Conservation (phyloP, 2,113 vertebrate species). For the Mystacornis crossleyi region DNA sequence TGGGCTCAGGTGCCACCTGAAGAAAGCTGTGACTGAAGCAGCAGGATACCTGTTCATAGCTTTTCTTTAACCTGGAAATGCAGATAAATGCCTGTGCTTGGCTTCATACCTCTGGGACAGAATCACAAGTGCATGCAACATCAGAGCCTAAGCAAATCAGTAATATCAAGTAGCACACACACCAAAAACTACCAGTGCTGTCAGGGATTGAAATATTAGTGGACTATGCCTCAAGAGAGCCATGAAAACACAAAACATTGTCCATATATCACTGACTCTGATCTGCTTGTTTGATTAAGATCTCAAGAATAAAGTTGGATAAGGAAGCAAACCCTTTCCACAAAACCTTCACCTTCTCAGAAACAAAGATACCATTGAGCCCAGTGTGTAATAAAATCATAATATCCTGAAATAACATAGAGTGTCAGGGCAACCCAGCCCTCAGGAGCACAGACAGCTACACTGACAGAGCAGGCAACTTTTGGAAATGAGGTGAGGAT, state of each 20-base stretch:
- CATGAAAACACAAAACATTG: neutral
- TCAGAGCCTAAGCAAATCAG: neutral
- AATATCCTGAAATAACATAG: neutral
- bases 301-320: neutral
- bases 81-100: neutral
- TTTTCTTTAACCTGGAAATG: neutral
- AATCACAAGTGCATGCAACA: neutral
- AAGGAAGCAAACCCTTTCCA: neutral
- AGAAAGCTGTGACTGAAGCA: neutral
- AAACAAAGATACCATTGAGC: neutral
- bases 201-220: neutral
- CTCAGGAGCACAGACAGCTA: neutral
- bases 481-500: neutral
- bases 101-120: neutral
- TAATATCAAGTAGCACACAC: neutral
- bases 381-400: neutral
- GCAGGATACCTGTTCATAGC: neutral
- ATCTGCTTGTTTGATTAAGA: neutral
- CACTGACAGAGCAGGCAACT: neutral
- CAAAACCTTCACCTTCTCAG: neutral
- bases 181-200: neutral
- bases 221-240: neutral
- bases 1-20: neutral
- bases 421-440: neutral
- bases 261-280: neutral